Percentiles rank a stretch among this genome's conserved stretches.
Evolutionary conservation across 2,888 invertebrate genomes (phyloP).

Genomic region (Anorthoa munda): DNA sequence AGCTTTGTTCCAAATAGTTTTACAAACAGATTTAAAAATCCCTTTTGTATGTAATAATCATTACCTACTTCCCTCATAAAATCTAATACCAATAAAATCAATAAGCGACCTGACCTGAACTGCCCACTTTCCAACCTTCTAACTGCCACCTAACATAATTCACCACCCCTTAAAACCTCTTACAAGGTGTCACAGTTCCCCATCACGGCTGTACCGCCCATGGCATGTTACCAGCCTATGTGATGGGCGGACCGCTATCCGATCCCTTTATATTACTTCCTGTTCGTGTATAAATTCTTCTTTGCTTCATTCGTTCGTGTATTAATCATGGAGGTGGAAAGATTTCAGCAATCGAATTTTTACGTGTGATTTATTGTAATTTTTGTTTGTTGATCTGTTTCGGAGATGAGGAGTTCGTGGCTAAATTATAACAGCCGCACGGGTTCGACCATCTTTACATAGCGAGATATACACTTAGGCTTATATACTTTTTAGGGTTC

Average conservation of each 20-base stretch:
- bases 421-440: too few species aligned
- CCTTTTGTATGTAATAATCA: too few species aligned
- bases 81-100: neutral
- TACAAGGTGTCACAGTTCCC: constrained; percentile 9
- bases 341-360: too few species aligned
- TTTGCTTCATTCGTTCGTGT: constrained; percentile 1
- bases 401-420: too few species aligned
- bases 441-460: too few species aligned
- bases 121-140: neutral
- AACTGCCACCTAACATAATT: neutral
- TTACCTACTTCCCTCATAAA: too few species aligned
- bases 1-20: too few species aligned
- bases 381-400: too few species aligned
- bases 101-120: neutral
- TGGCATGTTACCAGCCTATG: constrained; percentile 30
- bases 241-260: constrained; percentile 19
- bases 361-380: too few species aligned
- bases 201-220: constrained; percentile 47
- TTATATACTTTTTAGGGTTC: too few species aligned
- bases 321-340: neutral
- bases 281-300: constrained; percentile 13
- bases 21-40: too few species aligned
- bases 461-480: too few species aligned
- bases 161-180: neutral
- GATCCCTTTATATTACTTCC: constrained; percentile 35